A percentile compares a stretch with the other conserved stretches of the same genome.
Conservation (phyloP, 2,888 invertebrate species). For the Eristalinus sepulchralis region DNA sequence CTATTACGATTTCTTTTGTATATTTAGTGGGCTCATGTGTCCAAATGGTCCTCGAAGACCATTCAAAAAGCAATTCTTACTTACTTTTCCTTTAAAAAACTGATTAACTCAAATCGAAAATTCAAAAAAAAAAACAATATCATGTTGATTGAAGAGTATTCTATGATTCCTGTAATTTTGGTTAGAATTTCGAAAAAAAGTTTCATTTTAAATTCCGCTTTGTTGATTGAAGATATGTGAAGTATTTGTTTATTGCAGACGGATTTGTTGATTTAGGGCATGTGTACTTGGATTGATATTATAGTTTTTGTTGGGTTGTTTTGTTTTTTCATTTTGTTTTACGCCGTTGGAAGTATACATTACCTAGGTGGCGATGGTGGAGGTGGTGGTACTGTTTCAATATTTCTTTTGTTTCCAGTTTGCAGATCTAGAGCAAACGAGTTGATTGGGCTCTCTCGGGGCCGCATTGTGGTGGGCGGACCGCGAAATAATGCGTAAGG, state of each 20-base stretch:
- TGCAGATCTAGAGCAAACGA: constrained; percentile 79
- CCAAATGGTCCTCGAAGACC: constrained; percentile 66
- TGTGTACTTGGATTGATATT: constrained; percentile 40
- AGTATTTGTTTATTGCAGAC: constrained; percentile 56
- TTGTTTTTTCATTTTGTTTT: constrained; percentile 23
- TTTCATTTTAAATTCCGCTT: constrained; percentile 60
- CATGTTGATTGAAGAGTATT: constrained; percentile 54
- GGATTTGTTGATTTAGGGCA: constrained; percentile 59
- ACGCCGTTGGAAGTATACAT: constrained; percentile 38
- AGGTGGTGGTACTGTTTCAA: constrained; percentile 77
- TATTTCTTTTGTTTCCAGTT: constrained; percentile 78
- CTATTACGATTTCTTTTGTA: neutral
- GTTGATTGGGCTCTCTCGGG: constrained; percentile 77
- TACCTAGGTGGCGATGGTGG: constrained; percentile 76
- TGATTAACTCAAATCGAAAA: neutral
- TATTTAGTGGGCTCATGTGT: constrained; percentile 52
- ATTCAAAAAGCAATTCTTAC: constrained; percentile 36
- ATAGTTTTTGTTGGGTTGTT: constrained; percentile 68
- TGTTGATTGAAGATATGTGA: constrained; percentile 79
- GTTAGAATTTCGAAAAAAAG: constrained; percentile 12
- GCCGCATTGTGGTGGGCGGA: constrained; percentile 78
- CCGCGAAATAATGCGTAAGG: constrained; percentile 80
- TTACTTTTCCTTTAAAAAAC: constrained; percentile 31
- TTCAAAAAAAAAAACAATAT: constrained; percentile 12
- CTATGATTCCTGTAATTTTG: constrained; percentile 51